phyloP scores from a whole-genome alignment of 2,113 vertebrate genomes.

The Marmota monax region DNA sequence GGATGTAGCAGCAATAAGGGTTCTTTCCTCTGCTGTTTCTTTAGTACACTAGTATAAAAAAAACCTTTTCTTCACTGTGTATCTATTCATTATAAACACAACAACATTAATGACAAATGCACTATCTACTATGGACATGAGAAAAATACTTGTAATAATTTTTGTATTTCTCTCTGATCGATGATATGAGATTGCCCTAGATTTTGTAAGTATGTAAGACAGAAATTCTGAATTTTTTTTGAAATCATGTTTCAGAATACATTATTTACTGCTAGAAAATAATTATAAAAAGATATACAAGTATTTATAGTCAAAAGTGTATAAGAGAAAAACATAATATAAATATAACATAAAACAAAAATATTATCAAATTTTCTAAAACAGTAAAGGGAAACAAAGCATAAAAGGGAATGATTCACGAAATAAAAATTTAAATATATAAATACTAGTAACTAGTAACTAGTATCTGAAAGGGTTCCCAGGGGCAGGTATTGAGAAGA shows the following conservation, averaged over 20 bases:
- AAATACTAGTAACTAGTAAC: not conserved
- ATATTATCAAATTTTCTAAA: not conserved
- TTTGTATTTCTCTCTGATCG: not conserved
- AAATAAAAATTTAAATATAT: not conserved
- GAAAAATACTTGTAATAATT: slow-evolving; percentile 32
- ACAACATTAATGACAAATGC: slow-evolving; percentile 65
- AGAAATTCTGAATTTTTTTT: not conserved
- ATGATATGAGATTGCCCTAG: not conserved
- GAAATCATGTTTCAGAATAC: not conserved
- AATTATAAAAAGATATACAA: not conserved
- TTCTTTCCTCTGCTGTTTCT: slow-evolving; percentile 76
- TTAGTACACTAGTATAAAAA: slow-evolving; percentile 75
- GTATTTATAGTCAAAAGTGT: not conserved
- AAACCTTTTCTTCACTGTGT: slow-evolving; percentile 62
- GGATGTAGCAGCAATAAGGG: not conserved
- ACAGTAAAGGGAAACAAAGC: not conserved
- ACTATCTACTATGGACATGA: slow-evolving; percentile 44
- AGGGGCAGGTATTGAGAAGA: no score
- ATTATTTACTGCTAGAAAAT: not conserved
- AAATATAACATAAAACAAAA: not conserved
- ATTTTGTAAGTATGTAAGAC: not conserved
- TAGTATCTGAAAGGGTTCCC: no score
- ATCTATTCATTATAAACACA: slow-evolving; percentile 43
- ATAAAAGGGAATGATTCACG: not conserved
- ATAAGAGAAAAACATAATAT: not conserved